Evolutionary conservation across 2,113 vertebrate genomes (phyloP), one percentile per base, ranked within the genome.

Genomic region (Engraulis encrasicolus): DNA sequence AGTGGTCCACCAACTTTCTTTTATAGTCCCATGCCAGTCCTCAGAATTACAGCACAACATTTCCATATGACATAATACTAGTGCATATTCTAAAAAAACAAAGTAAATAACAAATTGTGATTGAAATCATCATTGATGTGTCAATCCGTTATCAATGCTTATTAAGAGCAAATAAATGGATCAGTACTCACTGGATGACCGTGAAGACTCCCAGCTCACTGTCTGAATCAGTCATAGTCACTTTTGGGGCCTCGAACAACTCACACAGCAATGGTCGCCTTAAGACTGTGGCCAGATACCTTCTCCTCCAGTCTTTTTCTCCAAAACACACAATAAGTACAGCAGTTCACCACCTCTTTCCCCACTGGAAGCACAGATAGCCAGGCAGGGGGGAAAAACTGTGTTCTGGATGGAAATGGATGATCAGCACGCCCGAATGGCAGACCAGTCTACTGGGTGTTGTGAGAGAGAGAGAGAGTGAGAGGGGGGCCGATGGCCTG

Each of bases 141-240:
- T 15, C 34, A 15, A 9, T 11, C 20, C 58, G 11, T 74, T 1
- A 14, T 34, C 5, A 34, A 36, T 23, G 11, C 66, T 14, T 74
- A 74, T 12, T 74, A 11, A 74, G 11, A 74, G 31, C 18, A 34
- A 34, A 34, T 2, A 14, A 31, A 19, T 66, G 34, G 27, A 74
- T 74, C 20, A 66, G 58, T 96, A 96, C 96, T 96, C 91, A 97
- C 96, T 96, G 97, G 89, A 96, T 97, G 91, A 96, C 92, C 0
- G 95, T 96, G 87, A 96, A 97, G 92, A 97, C 88, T 90, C 96
- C 96, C 78, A 97, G 45, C 2, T 94, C 92, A 61, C 92, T 96
- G 82, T 95, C 87, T 6, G 85, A 92, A 81, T 91, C 2, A 15
- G 96, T 95, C 95, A 96, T 96, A 82, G 89, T n/a, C 88, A 85